Percentiles rank a stretch among this genome's conserved stretches.
These are phyloP conservation scores for Serilophus lunatus DNA, from an alignment of 2,113 vertebrate genomes.

Conservation along the genomic window DNA sequence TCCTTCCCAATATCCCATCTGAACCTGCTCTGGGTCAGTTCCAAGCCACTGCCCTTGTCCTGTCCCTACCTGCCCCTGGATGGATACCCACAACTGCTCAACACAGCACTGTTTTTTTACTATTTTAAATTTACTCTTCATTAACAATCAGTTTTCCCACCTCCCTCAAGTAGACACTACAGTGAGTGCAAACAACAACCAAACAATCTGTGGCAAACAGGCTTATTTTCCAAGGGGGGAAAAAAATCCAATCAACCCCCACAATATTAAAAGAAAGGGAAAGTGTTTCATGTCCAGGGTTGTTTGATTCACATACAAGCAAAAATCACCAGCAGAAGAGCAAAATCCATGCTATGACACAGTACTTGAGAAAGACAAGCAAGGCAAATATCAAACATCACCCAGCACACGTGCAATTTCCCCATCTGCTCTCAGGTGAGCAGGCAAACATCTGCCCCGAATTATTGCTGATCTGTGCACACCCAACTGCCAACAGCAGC, in stretches of 20 bases:
- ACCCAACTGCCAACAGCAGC: neutral
- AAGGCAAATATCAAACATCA: neutral
- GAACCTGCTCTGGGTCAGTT: neutral
- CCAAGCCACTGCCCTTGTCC: neutral
- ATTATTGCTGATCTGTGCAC: neutral
- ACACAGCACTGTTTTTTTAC: neutral
- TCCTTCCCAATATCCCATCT: neutral
- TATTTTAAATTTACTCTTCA: neutral
- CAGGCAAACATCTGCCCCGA: neutral
- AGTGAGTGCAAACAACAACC: neutral
- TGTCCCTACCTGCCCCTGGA: neutral
- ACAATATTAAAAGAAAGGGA: neutral
- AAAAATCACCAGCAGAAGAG: neutral
- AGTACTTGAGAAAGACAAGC: neutral
- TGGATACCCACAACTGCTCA: neutral
- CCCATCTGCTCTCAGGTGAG: neutral
- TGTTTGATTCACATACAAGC: neutral
- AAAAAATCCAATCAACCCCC: neutral
- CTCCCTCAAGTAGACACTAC: neutral
- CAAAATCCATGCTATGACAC: neutral
- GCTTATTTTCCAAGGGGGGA: neutral
- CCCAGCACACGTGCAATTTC: neutral
- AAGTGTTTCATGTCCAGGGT: accelerated
- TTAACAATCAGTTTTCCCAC: neutral
- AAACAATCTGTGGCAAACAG: neutral